phyloP scores from a whole-genome alignment of 2,888 invertebrate species.

The Rhingia rostrata region DNA sequence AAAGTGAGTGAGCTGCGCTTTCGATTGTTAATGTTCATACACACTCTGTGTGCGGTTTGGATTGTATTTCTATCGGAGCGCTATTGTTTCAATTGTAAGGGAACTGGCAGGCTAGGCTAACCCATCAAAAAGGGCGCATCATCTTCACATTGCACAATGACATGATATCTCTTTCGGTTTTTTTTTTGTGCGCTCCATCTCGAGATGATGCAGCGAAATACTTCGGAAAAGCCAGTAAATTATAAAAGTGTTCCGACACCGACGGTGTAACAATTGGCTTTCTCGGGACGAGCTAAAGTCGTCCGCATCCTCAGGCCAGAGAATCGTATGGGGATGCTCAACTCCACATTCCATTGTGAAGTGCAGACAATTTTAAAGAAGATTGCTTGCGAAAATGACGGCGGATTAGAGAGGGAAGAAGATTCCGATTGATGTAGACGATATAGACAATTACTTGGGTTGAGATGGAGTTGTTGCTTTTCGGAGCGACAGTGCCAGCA shows the following conservation, averaged over 20 bases:
- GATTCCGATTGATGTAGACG: slow-evolving; percentile 32
- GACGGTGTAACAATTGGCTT: slow-evolving; percentile 62
- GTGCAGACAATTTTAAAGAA: neutral
- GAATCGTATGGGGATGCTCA: slow-evolving; percentile 2
- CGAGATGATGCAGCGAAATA: slow-evolving; percentile 19
- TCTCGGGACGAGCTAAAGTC: slow-evolving; percentile 47
- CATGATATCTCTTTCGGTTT: slow-evolving; percentile 35
- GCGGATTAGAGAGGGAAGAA: slow-evolving; percentile 18
- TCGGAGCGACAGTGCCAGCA: slow-evolving; percentile 37
- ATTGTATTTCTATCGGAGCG: slow-evolving; percentile 4
- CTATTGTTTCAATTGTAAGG: slow-evolving; percentile 52
- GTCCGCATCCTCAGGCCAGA: slow-evolving; percentile 1
- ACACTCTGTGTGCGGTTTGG: slow-evolving; percentile 26
- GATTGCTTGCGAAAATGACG: slow-evolving; percentile 31
- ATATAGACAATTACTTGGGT: slow-evolving; percentile 4
- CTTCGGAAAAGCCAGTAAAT: slow-evolving; percentile 15
- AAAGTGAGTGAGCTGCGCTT: slow-evolving; percentile 50
- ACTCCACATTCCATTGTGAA: slow-evolving; percentile 27
- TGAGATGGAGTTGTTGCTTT: slow-evolving; percentile 25
- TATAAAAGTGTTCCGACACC: slow-evolving; percentile 36
- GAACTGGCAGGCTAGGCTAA: neutral
- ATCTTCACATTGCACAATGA: slow-evolving; percentile 43
- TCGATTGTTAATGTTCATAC: slow-evolving; percentile 49
- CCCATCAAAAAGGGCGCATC: slow-evolving; percentile 16
- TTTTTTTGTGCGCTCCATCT: neutral